A percentile compares a stretch with the other conserved stretches of the same genome.
phyloP scores from a whole-genome alignment of 1,140 invertebrate genomes.

The Drosophila nebulosa region DNA sequence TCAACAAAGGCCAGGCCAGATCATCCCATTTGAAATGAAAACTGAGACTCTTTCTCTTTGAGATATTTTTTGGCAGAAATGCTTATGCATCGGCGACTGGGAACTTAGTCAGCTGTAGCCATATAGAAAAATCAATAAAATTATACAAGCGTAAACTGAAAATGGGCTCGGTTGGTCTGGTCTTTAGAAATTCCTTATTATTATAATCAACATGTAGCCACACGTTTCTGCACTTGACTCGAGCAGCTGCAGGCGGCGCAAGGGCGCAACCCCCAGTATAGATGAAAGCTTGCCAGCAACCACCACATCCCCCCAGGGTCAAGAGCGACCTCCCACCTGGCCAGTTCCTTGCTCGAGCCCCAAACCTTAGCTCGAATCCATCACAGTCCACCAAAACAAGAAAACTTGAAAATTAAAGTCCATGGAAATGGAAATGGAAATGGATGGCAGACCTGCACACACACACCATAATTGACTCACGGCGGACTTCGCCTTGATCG shows the following conservation, averaged over 20 bases:
- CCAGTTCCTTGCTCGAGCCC: neutral
- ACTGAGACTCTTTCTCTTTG: slow-evolving; percentile 14
- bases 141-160: slow-evolving; percentile 72
- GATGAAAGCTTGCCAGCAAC: slow-evolving; percentile 49
- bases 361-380: neutral
- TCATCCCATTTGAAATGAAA: slow-evolving; percentile 21
- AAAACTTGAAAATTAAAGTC: slow-evolving; percentile 70
- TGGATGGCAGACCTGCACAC: slow-evolving; percentile 18
- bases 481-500: slow-evolving; percentile 27
- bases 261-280: slow-evolving; percentile 54
- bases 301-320: slow-evolving; percentile 50
- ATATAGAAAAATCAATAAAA: slow-evolving; percentile 72
- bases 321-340: slow-evolving; percentile 66
- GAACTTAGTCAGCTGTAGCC: slow-evolving; percentile 61
- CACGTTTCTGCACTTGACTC: slow-evolving; percentile 78
- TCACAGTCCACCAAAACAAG: slow-evolving; percentile 30
- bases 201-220: slow-evolving; percentile 62
- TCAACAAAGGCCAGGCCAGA: neutral
- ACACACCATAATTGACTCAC: slow-evolving; percentile 70
- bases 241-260: slow-evolving; percentile 41
- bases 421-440: slow-evolving; percentile 48
- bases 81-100: slow-evolving; percentile 47
- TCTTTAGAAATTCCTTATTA: slow-evolving; percentile 36
- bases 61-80: slow-evolving; percentile 38
- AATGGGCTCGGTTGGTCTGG: slow-evolving; percentile 19